Evolutionary conservation across 2,888 invertebrate genomes (phyloP).

Genomic region (Teleiodes luculella): DNA sequence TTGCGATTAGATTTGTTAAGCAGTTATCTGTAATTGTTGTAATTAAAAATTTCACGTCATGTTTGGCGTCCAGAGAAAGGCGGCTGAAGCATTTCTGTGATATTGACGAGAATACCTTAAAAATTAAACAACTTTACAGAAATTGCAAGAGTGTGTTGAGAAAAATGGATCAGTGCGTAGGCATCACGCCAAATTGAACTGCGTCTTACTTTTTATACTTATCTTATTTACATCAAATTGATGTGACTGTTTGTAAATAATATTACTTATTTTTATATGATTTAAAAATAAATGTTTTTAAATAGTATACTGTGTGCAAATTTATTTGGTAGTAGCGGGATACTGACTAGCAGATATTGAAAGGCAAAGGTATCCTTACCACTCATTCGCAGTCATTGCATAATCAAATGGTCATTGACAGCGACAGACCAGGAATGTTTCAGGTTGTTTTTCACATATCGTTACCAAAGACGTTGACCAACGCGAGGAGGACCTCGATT

Average conservation of each 20-base stretch:
- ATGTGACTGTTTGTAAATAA: constrained; percentile 75
- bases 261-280: constrained; percentile 63
- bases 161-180: constrained; percentile 33
- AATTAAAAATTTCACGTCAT: constrained; percentile 16
- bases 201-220: constrained; percentile 44
- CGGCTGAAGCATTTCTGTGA: constrained; percentile 14
- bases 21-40: background rate
- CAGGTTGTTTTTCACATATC: constrained; percentile 14
- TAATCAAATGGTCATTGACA: constrained; percentile 2
- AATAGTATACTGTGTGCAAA: constrained; percentile 25
- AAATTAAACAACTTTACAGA: background rate
- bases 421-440: background rate
- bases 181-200: constrained; percentile 52
- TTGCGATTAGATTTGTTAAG: background rate
- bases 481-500: constrained; percentile 41
- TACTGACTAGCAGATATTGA: too few relatives aligned
- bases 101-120: constrained; percentile 7
- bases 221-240: constrained; percentile 72
- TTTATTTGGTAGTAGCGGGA: too few relatives aligned
- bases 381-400: background rate
- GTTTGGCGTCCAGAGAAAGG: background rate
- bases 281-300: constrained; percentile 51
- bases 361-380: too few relatives aligned
- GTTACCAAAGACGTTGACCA: constrained; percentile 54
- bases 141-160: constrained; percentile 20